A percentile compares a stretch with the other conserved stretches of the same genome.
Evolutionary conservation across 2,113 vertebrate species (phyloP).

Genomic region (Hippocampus abdominalis): DNA sequence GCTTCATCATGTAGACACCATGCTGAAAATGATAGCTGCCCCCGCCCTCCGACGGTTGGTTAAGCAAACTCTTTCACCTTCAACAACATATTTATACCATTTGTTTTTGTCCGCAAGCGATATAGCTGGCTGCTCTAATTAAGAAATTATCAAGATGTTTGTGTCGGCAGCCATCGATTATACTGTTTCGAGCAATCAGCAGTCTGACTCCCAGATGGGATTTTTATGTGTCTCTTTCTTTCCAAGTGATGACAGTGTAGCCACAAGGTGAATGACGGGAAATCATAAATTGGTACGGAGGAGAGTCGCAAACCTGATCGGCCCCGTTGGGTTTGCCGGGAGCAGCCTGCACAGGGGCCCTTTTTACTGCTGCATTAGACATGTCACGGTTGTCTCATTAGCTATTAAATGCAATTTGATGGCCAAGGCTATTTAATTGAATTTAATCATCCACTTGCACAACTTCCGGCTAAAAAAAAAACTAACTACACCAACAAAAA

Average conservation of each 20-base stretch:
- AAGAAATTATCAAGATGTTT: background rate
- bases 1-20: too few species aligned
- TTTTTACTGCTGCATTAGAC: slow-evolving; percentile 33
- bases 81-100: background rate
- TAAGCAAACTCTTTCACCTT: too few species aligned
- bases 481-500: too few species aligned
- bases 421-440: background rate
- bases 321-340: slow-evolving; percentile 7
- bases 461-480: background rate
- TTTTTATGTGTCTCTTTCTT: background rate
- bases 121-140: background rate
- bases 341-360: slow-evolving; percentile 19
- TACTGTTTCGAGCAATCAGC: background rate
- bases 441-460: background rate
- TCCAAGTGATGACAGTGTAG: background rate
- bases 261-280: slow-evolving; percentile 13
- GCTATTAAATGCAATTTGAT: background rate
- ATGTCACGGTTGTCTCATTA: slow-evolving; percentile 2
- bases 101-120: background rate
- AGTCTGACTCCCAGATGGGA: background rate
- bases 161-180: background rate
- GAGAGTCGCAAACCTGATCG: slow-evolving; percentile 1
- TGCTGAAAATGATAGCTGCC: too few species aligned
- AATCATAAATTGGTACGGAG: slow-evolving; percentile 26
- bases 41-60: too few species aligned